Evolutionary conservation across 2,888 invertebrate species (phyloP).

Genomic region (Drosophila algonquin): DNA sequence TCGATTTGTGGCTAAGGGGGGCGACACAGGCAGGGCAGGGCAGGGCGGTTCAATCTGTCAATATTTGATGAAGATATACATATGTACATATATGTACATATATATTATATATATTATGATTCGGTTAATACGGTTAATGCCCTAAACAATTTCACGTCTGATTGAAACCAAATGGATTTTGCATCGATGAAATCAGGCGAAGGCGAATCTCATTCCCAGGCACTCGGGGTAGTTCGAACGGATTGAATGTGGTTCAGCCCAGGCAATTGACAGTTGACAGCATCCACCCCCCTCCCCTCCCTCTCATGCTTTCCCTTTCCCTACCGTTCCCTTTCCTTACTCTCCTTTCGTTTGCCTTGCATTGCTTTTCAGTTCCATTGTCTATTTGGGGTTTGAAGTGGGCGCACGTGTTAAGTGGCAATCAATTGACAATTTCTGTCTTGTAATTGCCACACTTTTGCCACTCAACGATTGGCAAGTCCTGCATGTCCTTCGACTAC

Average conservation of each 20-base stretch:
- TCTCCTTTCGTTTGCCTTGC: neutral
- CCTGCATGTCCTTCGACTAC: neutral
- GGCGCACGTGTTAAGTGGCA: slow-evolving; percentile 65
- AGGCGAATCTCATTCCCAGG: neutral
- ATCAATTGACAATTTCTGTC: slow-evolving; percentile 61
- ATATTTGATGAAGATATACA: slow-evolving; percentile 46
- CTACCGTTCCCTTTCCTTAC: neutral
- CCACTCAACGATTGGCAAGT: neutral
- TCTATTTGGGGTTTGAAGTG: slow-evolving; percentile 34
- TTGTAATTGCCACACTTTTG: slow-evolving; percentile 66
- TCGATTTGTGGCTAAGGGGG: neutral
- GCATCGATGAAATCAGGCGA: slow-evolving; percentile 49
- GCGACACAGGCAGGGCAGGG: neutral
- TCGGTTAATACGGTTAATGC: slow-evolving; percentile 30
- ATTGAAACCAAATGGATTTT: slow-evolving; percentile 56
- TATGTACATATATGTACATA: neutral
- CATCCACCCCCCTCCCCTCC: no score
- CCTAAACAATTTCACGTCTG: slow-evolving; percentile 70
- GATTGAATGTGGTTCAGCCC: no score
- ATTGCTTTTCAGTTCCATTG: neutral
- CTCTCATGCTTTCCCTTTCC: no score
- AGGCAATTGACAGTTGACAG: no score
- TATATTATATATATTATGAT: slow-evolving; percentile 25
- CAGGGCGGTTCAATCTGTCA: slow-evolving; percentile 27
- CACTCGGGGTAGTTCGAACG: no score